Evolutionary conservation across 2,797 vertebrate genomes (phyloP).

Genomic region (Paguma larvata): DNA sequence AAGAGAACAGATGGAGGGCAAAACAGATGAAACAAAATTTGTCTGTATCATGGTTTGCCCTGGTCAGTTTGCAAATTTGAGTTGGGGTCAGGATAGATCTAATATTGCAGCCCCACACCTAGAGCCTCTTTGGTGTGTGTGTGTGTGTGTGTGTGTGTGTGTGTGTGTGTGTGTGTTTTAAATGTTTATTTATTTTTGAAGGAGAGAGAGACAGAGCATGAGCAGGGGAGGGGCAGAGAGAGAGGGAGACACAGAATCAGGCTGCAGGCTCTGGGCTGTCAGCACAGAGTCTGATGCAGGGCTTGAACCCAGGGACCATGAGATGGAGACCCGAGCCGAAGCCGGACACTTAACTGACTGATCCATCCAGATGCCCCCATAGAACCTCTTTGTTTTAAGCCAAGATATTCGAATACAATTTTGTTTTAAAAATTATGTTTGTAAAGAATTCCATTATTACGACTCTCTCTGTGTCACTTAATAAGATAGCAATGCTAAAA

Average conservation of each 20-base stretch:
- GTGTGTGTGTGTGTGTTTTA: too few relatives aligned
- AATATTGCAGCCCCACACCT: background rate
- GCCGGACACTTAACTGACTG: background rate
- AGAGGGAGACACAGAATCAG: background rate
- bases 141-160: too few relatives aligned
- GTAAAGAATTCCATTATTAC: background rate
- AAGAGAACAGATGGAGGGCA: background rate
- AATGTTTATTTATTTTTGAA: background rate
- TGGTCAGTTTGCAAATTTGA: background rate
- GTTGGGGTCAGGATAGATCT: background rate
- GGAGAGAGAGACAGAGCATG: background rate
- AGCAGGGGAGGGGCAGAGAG: background rate
- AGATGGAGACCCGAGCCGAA: background rate
- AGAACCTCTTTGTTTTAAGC: background rate
- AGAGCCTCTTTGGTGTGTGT: background rate
- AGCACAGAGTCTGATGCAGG: background rate
- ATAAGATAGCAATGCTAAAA: background rate
- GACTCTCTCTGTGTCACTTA: conserved; percentile 25
- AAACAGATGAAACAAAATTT: background rate
- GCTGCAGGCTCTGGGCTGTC: background rate
- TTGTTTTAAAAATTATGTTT: background rate
- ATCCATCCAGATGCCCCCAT: background rate
- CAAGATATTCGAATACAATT: conserved; percentile 22
- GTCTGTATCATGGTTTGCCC: background rate
- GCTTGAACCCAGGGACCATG: background rate